Evolutionary conservation across 1,140 invertebrate species (phyloP), one percentile per base, ranked within the genome.

Genomic region (Achroia grisella): DNA sequence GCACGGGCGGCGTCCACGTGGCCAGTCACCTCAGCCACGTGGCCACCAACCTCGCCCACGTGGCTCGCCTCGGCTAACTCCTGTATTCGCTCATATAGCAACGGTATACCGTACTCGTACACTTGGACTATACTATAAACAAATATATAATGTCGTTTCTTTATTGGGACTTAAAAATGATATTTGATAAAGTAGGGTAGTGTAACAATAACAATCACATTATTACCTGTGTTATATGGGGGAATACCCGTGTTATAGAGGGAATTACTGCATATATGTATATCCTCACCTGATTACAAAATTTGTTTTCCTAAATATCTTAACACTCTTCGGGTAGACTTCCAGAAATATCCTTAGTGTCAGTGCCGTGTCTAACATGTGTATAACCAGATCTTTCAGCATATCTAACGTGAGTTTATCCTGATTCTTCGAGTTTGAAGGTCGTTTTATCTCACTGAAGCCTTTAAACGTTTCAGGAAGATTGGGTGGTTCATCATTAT

Each of bases 361-460:
- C 45, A 90, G 87, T 5, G 90, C 87, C 29, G 89, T 91, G 68
- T 95, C 94, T 47, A 92, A 57, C 10, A 93, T 60, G 61, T 93
- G 92, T 14, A 92, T 62, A n/a, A 92, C 85, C n/a, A 94, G 71
- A 71, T 94, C 92, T 48, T 89, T 86, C 11, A 94, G 83, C 1
- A 87, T 78, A 13, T 60, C 43, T 2, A 87, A 62, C 1, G 79
- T 87, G 28, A 89, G 69, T 39, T 86, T 77, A 5, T 68, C 71
- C n/a, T 52, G 57, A 15, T 33, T 46, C 46, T 71, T 78, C 4
- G 31, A 49, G 23, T 53, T 57, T 4, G 74, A 51, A 0, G 80
- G 78, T 23, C 81, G 43, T 3, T 59, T 55, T 33, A 83, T 80
- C 32, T 84, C 78, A 8, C 68, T 51, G 41, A 87, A 87, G 0